Percentiles rank a stretch among this genome's conserved stretches.
Evolutionary conservation across 2,113 vertebrate genomes (phyloP).

Genomic region (Platycercus adscitus): DNA sequence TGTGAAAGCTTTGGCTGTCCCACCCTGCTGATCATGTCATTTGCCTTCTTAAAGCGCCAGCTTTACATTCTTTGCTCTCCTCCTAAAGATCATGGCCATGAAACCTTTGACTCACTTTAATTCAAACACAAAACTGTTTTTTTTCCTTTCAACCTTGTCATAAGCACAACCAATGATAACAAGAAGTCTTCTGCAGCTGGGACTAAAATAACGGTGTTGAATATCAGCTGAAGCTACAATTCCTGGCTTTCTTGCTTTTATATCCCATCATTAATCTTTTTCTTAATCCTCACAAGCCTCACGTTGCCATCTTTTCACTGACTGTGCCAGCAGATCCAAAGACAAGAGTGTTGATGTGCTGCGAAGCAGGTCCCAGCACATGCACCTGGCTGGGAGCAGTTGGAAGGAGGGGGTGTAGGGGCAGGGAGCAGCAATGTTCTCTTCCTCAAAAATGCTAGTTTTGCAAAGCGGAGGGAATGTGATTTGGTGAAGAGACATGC

Average conservation of each 20-base stretch:
- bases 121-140: neutral
- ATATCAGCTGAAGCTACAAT: neutral
- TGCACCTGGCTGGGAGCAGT: neutral
- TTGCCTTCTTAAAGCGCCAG: neutral
- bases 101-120: neutral
- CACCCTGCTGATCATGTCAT: neutral
- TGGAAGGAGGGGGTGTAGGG: neutral
- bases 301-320: neutral
- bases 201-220: neutral
- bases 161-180: neutral
- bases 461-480: neutral
- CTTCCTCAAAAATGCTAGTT: neutral
- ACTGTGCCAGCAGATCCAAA: conserved; percentile 29
- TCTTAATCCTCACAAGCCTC: neutral
- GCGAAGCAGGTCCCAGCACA: conserved; percentile 46
- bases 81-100: neutral
- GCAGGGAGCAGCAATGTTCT: neutral
- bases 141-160: neutral
- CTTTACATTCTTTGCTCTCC: neutral
- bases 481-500: neutral
- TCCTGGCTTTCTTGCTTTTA: neutral
- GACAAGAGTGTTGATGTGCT: conserved; percentile 15
- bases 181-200: neutral
- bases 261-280: conserved; percentile 12
- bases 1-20: neutral